phyloP scores from a whole-genome alignment of 2,797 vertebrate genomes.

The Melanotaenia nigrans region DNA sequence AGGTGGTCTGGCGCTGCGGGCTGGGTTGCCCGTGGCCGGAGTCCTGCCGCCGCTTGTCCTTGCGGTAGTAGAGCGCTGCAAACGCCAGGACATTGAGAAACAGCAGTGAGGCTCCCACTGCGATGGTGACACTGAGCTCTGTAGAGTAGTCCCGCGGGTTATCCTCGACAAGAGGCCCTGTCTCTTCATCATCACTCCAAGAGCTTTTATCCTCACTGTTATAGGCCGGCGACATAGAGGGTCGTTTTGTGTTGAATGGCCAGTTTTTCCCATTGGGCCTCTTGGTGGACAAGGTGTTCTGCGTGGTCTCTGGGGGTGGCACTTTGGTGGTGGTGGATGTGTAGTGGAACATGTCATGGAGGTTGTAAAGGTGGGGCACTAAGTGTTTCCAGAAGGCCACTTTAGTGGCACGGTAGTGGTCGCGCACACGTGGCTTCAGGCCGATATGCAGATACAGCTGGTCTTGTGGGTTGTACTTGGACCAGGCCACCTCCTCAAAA shows the following conservation, averaged over 20 bases:
- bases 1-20: slow-evolving; percentile 85
- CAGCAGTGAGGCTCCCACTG: slow-evolving; percentile 94
- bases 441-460: slow-evolving; percentile 98
- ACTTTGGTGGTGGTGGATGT: slow-evolving; percentile 98
- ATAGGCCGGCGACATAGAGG: slow-evolving; percentile 93
- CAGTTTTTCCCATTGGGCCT: slow-evolving; percentile 89
- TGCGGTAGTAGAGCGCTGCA: slow-evolving; percentile 97
- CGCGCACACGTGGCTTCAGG: slow-evolving; percentile 95
- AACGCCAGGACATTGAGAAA: slow-evolving; percentile 98
- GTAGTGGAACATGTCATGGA: slow-evolving; percentile 99
- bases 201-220: slow-evolving; percentile 92
- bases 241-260: slow-evolving; percentile 93
- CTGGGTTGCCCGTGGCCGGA: slow-evolving; percentile 91
- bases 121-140: slow-evolving; percentile 97
- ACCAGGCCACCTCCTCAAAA: slow-evolving; percentile 99
- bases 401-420: slow-evolving; percentile 98
- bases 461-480: slow-evolving; percentile 97
- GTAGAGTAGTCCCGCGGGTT: slow-evolving; percentile 98
- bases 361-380: slow-evolving; percentile 97
- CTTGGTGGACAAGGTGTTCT: slow-evolving; percentile 94
- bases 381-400: slow-evolving; percentile 99
- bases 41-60: slow-evolving; percentile 97
- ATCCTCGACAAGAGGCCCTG: slow-evolving; percentile 90
- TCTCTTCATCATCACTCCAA: slow-evolving; percentile 89
- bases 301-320: slow-evolving; percentile 93